These are phyloP conservation scores for Sclerodermus sp. DNA, from an alignment of 2,888 invertebrate genomes.

Conservation along the genomic window DNA sequence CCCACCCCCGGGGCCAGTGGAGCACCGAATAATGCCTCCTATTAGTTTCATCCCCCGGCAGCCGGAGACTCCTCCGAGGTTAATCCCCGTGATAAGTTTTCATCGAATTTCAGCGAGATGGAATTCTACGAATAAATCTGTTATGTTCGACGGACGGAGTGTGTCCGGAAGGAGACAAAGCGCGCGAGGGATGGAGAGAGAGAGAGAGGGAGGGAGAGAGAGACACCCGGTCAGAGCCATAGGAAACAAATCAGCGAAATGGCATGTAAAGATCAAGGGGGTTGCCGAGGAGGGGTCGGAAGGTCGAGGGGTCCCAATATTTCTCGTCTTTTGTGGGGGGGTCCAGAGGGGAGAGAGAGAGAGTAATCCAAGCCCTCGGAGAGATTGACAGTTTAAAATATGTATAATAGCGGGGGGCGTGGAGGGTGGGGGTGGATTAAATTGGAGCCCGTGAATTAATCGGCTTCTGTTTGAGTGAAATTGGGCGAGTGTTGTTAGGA, in stretches of 20 bases:
- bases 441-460: constrained; percentile 57
- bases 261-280: too few species aligned
- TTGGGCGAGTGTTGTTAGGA: constrained; percentile 55
- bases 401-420: constrained; percentile 52
- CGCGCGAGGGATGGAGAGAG: constrained; percentile 5
- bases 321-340: background rate
- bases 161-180: background rate
- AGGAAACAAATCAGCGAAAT: too few species aligned
- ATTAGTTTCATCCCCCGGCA: too few species aligned
- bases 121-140: too few species aligned
- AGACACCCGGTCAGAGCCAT: background rate
- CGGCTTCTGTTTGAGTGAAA: constrained; percentile 56
- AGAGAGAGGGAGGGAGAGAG: constrained; percentile 14
- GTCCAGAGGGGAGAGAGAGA: background rate
- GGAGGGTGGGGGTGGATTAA: constrained; percentile 32
- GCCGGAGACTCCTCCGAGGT: too few species aligned
- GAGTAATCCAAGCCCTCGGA: constrained; percentile 46
- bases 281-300: too few species aligned
- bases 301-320: too few species aligned
- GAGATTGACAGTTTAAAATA: constrained; percentile 59
- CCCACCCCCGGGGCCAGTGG: too few species aligned
- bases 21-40: too few species aligned
- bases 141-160: too few species aligned
- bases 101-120: too few species aligned
- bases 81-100: too few species aligned